These are phyloP conservation scores for Brachionus angularis DNA, from an alignment of 1,140 invertebrate genomes.

Conservation along the genomic window DNA sequence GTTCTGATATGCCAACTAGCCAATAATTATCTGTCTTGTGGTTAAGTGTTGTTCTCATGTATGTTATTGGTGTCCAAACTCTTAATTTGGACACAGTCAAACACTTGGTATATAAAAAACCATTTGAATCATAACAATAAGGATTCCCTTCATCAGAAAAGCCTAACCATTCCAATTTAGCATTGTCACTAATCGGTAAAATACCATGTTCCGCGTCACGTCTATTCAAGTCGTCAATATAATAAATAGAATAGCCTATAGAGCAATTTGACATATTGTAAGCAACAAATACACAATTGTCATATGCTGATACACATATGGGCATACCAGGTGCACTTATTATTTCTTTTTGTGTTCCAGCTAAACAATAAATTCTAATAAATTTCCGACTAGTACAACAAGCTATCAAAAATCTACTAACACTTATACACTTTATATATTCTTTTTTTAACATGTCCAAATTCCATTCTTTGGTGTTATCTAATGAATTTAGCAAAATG, in stretches of 20 bases:
- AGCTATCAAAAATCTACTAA: conserved; percentile 68
- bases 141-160: conserved; percentile 64
- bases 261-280: conserved; percentile 66
- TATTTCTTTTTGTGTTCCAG: conserved; percentile 77
- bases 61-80: conserved; percentile 73
- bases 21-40: conserved; percentile 73
- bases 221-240: background rate
- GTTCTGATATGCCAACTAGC: conserved; percentile 72
- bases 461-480: conserved; percentile 81
- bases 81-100: conserved; percentile 65
- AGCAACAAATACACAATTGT: conserved; percentile 69
- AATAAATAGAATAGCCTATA: conserved; percentile 23
- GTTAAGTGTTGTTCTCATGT: conserved; percentile 63
- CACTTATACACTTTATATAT: conserved; percentile 59
- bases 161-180: conserved; percentile 26
- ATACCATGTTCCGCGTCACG: background rate
- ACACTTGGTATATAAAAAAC: conserved; percentile 54
- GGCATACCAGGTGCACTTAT: conserved; percentile 69
- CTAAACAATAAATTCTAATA: conserved; percentile 74
- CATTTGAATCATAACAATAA: conserved; percentile 64
- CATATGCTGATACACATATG: conserved; percentile 67
- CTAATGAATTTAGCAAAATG: conserved; percentile 70
- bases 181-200: conserved; percentile 26
- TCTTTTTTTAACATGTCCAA: conserved; percentile 71
- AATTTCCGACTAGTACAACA: conserved; percentile 69